Base-by-base conservation (phyloP, 2,888 invertebrate genomes). In the Lottia gigantea region DNA sequence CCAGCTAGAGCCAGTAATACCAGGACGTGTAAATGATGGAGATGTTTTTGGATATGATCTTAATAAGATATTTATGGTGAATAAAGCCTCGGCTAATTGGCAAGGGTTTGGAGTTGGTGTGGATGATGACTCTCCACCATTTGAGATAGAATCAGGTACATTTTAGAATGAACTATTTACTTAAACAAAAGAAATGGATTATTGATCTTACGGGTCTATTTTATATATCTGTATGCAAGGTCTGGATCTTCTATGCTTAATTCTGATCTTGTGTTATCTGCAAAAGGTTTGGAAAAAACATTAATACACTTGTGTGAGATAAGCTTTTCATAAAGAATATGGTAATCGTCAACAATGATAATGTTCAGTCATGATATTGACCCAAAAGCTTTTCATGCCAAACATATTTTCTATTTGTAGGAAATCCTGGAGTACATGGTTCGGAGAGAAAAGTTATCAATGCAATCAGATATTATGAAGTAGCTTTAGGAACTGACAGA, bases 51-150 rank as follows among this genome's bases (percentile, higher is more conserved):
- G 81, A 14, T 76, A 75, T 64, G 81, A 82, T 67, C 71, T 83
- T 4, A 73, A 73, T 26, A 76, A 77, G 26, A 72, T 75, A 55
- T 73, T 77, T 14, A 78, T 78, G 12, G 73, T 63, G 19, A 75
- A 68, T 14, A 77, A 71, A 46, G 74, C 82, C 14, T 75, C 76
- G 12, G 81, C 80, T 26, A 82, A 83, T 78, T 84, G 84, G 84
- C 73, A 79, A 19, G 82, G 81, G 4, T 84, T 84, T 74, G 84
- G 84, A 46, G 70, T 75, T 11, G 11, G 3, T n/a, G 6, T 19
- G 0, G 6, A 0, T 19, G 19, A 75, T 23, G 15, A 14, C n/a
- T 23, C 46, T 19, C 15, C 7, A 19, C n/a, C 25, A 46, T 46
- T 31, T 62, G 15, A 67, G 31, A 64, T 55, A 45, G 55, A 64